Evolutionary conservation across 1,140 invertebrate genomes (phyloP), one percentile per base, ranked within the genome.

Genomic region (Bombyx mori): DNA sequence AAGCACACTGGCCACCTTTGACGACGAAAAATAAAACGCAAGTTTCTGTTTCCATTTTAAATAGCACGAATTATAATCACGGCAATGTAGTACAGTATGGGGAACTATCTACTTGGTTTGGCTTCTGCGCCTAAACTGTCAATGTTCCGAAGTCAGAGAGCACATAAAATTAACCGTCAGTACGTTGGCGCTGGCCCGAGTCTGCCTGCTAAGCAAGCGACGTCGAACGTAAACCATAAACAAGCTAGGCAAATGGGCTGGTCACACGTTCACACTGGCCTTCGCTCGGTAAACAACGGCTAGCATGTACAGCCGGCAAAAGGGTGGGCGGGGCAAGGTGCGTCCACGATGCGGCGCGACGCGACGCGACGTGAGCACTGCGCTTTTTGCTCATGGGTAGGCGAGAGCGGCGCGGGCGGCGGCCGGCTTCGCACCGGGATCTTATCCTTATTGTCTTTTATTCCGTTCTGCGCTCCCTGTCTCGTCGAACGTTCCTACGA

Each of bases 361-460:
- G 52, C 12, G 53, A 71, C 48, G 61, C 66, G 60, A 49, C 22
- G 52, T 18, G 53, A 44, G 58, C 56, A 54, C 54, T 72, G 73
- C 76, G 77, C 77, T 82, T 77, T 80, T 82, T 79, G 79, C 76
- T 75, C 64, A 62, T 48, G 52, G 55, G 42, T 50, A 51, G 42
- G 56, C 58, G 63, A 51, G 43, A 55, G 63, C 56, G 58, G 57
- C 47, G 60, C 26, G 57, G 26, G 52, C 44, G 58, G 60, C 42
- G 58, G 54, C 50, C 26, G 53, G 56, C 61, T 51, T 51, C 64
- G 65, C 68, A 76, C 71, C 73, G 79, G 75, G 79, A 77, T 73
- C 68, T 79, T 68, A 74, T 75, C 69, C 73, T 77, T 79, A 74
- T 71, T 81, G 71, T 76, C 71, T 35, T 75, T 78, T 80, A 85